A percentile compares a stretch with the other conserved stretches of the same genome.
phyloP scores from a whole-genome alignment of 1,140 invertebrate species.

The Macrocentrus cingulum region DNA sequence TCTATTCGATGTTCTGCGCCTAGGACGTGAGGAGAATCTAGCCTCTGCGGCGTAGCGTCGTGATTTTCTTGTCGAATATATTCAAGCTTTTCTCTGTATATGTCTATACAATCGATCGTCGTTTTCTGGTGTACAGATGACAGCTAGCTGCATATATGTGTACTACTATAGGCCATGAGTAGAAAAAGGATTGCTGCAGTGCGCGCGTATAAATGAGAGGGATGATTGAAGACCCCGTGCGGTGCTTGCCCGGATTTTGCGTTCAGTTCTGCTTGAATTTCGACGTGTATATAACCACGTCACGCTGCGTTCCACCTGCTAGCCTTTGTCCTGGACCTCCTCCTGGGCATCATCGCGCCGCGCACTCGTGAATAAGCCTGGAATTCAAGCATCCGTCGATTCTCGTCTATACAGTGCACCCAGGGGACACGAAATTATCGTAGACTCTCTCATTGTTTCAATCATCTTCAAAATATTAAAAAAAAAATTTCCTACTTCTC shows the following conservation, averaged over 20 bases:
- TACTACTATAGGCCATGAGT: no score
- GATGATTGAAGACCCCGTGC: constrained; percentile 25
- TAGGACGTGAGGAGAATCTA: constrained; percentile 14
- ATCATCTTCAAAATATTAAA: no score
- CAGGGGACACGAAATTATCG: neutral
- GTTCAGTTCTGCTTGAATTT: constrained; percentile 1
- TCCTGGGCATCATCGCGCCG: constrained; percentile 10
- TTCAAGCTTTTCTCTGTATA: no score
- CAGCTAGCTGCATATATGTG: no score
- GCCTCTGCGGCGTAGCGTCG: no score
- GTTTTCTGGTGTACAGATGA: no score
- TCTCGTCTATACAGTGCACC: neutral
- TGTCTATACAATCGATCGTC: neutral
- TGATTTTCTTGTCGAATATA: no score
- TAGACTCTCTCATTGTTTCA: no score
- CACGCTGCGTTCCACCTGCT: constrained; percentile 23
- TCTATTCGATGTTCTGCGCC: neutral
- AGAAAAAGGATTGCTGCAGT: constrained; percentile 15
- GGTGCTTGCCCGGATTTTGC: constrained; percentile 9
- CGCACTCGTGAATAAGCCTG: neutral
- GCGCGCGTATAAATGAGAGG: constrained; percentile 9
- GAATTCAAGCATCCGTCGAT: neutral
- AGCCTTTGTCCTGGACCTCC: constrained; percentile 4
- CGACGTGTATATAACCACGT: neutral
- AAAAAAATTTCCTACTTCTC: no score